Evolutionary conservation across 2,888 invertebrate genomes (phyloP).

Genomic region (Eupithecia dodoneata): DNA sequence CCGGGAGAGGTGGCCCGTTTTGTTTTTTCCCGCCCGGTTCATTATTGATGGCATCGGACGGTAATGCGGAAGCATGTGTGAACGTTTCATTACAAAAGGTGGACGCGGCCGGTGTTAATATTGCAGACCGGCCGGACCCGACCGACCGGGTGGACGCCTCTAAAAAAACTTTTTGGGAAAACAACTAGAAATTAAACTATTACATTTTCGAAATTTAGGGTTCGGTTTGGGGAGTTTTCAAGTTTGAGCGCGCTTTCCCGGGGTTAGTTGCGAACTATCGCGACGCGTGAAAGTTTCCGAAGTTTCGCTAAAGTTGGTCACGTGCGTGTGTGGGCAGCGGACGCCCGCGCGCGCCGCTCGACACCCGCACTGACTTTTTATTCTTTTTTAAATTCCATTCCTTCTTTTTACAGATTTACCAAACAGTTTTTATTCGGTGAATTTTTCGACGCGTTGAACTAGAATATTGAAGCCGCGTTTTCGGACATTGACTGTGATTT

Average conservation of each 20-base stretch:
- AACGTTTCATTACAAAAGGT: constrained; percentile 85
- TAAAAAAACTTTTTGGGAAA: constrained; percentile 65
- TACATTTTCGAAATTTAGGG: constrained; percentile 57
- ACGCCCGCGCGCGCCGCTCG: constrained; percentile 45
- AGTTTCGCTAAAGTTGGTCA: constrained; percentile 67
- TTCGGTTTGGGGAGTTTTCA: constrained; percentile 51
- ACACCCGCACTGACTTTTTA: constrained; percentile 41
- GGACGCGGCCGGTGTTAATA: constrained; percentile 83
- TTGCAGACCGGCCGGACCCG: constrained; percentile 82
- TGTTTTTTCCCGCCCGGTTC: constrained; percentile 85
- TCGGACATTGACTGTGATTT: constrained; percentile 77
- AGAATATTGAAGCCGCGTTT: constrained; percentile 57
- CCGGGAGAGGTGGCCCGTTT: constrained; percentile 82
- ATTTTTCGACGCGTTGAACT: constrained; percentile 56
- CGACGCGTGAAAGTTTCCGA: constrained; percentile 63
- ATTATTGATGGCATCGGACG: constrained; percentile 85
- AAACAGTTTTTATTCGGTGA: constrained; percentile 55
- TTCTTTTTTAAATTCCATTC: constrained; percentile 43
- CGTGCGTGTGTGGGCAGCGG: constrained; percentile 72
- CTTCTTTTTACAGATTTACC: constrained; percentile 49
- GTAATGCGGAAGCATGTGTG: constrained; percentile 85
- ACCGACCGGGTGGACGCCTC: constrained; percentile 81
- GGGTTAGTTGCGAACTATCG: constrained; percentile 54
- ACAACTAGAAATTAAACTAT: constrained; percentile 59
- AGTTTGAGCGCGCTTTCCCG: constrained; percentile 56